Percentiles rank a stretch among this genome's conserved stretches.
Evolutionary conservation across 2,888 invertebrate species (phyloP).

Genomic region (Temnothorax unifasciatus): DNA sequence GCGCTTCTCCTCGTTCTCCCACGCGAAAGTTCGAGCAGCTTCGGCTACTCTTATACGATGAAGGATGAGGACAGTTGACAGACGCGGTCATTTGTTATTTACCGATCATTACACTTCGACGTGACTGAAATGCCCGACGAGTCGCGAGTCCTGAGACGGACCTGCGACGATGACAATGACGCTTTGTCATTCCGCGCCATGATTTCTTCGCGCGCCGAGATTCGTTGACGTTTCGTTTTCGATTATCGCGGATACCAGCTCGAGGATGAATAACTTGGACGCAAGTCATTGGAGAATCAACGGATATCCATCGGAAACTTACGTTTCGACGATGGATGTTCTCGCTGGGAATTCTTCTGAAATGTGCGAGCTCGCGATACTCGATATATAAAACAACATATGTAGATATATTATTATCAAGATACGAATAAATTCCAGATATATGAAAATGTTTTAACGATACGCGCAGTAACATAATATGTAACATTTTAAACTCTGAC

Average conservation of each 20-base stretch:
- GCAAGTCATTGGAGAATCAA: neutral
- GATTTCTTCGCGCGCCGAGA: constrained; percentile 35
- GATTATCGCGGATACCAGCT: neutral
- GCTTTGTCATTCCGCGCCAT: constrained; percentile 57
- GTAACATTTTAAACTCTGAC: neutral
- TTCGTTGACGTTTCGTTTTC: neutral
- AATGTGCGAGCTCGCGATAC: neutral
- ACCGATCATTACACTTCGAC: constrained; percentile 79
- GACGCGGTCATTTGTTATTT: constrained; percentile 80
- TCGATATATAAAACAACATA: neutral
- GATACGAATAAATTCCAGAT: neutral
- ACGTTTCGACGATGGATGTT: constrained; percentile 12
- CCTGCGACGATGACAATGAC: constrained; percentile 35
- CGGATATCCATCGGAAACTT: neutral
- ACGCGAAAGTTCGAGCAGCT: constrained; percentile 70
- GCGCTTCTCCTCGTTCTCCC: constrained; percentile 62
- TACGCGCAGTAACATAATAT: neutral
- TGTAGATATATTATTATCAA: neutral
- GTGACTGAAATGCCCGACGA: constrained; percentile 77
- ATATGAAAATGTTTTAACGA: neutral
- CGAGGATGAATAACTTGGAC: neutral
- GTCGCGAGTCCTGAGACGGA: constrained; percentile 50
- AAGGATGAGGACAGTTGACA: constrained; percentile 70
- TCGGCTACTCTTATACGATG: constrained; percentile 72
- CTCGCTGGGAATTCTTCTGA: neutral